Evolutionary conservation across 2,888 invertebrate species (phyloP).

Genomic region (Rhagonycha lutea): DNA sequence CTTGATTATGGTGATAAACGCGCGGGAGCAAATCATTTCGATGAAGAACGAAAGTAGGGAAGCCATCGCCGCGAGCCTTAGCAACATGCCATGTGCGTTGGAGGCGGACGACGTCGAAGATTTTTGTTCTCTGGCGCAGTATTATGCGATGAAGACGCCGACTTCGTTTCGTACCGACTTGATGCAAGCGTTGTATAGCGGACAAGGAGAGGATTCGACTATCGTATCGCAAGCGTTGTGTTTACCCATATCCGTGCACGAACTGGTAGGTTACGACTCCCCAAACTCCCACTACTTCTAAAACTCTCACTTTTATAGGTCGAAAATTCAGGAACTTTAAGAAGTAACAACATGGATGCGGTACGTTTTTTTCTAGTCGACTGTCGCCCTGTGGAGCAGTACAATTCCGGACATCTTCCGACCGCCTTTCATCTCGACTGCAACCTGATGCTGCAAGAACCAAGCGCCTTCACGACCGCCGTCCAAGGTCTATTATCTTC

Average conservation of each 20-base stretch:
- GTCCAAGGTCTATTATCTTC: slow-evolving; percentile 90
- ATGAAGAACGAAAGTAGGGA: slow-evolving; percentile 75
- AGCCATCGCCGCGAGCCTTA: slow-evolving; percentile 69
- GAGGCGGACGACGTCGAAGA: slow-evolving; percentile 95
- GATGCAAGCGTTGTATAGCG: slow-evolving; percentile 63
- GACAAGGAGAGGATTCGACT: slow-evolving; percentile 39
- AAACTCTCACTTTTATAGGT: not conserved
- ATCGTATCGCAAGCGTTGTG: slow-evolving; percentile 84
- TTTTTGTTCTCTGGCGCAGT: slow-evolving; percentile 95
- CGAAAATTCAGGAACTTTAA: slow-evolving; percentile 16
- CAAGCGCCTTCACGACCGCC: slow-evolving; percentile 90
- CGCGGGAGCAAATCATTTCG: slow-evolving; percentile 80
- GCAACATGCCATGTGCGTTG: slow-evolving; percentile 81
- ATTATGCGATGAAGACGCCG: slow-evolving; percentile 92
- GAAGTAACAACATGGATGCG: slow-evolving; percentile 60
- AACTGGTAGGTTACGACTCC: slow-evolving; percentile 65
- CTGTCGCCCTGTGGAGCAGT: slow-evolving; percentile 95
- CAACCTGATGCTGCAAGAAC: slow-evolving; percentile 95
- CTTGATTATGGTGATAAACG: slow-evolving; percentile 93
- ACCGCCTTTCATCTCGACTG: slow-evolving; percentile 98
- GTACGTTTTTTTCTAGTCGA: slow-evolving; percentile 93
- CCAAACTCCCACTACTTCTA: not conserved
- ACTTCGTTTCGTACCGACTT: slow-evolving; percentile 88
- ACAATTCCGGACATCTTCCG: slow-evolving; percentile 94
- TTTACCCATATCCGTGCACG: slow-evolving; percentile 93